These are phyloP conservation scores for Aphelenchoides fujianensis DNA, from an alignment of 1,140 invertebrate species.

Conservation along the genomic window DNA sequence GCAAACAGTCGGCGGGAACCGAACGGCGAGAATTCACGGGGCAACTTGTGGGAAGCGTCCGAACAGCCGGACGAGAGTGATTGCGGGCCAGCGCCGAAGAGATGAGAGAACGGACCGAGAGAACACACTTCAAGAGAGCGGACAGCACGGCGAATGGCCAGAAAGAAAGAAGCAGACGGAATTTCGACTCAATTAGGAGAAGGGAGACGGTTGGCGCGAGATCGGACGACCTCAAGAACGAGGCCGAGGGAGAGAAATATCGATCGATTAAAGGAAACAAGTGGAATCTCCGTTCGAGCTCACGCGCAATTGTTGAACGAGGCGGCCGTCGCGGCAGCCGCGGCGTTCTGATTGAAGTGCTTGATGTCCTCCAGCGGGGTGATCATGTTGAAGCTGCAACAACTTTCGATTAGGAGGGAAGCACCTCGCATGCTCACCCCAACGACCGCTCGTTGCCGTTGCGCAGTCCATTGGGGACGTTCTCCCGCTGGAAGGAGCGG, in stretches of 20 bases:
- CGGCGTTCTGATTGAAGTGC: constrained; percentile 51
- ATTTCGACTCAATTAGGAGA: too few species aligned
- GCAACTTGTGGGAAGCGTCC: not conserved
- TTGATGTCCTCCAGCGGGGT: constrained; percentile 61
- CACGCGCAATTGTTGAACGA: constrained; percentile 1
- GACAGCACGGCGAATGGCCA: too few species aligned
- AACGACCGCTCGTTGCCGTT: constrained; percentile 23
- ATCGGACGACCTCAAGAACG: too few species aligned
- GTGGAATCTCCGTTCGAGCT: not conserved
- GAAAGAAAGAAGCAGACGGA: too few species aligned
- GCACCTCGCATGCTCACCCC: constrained; percentile 34
- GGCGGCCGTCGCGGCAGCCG: too few species aligned
- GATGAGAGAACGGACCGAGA: too few species aligned
- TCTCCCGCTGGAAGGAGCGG: constrained; percentile 42
- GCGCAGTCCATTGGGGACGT: constrained; percentile 22
- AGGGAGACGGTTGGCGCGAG: too few species aligned
- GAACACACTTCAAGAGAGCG: too few species aligned
- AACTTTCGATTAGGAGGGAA: constrained; percentile 3
- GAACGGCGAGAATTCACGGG: not conserved
- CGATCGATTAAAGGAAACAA: too few species aligned
- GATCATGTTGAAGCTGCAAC: constrained; percentile 61
- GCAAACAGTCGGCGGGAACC: too few species aligned
- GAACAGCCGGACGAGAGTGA: not conserved
- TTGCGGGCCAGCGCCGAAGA: not conserved
- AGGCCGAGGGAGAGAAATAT: too few species aligned